Percentiles rank a stretch among this genome's conserved stretches.
Conservation (phyloP, 1,140 invertebrate species). For the Drosophila yakuba region DNA sequence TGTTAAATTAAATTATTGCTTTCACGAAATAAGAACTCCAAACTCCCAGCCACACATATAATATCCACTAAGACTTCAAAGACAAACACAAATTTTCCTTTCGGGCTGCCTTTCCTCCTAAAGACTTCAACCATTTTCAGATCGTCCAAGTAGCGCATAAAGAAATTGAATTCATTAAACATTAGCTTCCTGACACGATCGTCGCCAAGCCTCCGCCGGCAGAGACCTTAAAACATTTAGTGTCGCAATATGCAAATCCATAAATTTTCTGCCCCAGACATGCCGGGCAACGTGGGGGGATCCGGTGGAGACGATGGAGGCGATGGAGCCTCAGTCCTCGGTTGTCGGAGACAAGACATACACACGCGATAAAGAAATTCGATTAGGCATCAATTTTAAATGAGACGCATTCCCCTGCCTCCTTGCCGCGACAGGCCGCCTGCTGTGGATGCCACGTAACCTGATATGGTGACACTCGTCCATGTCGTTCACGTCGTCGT, state of each 20-base stretch:
- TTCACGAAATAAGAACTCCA: not conserved
- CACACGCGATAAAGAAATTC: conserved; percentile 84
- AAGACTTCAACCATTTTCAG: not conserved
- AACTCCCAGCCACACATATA: not conserved
- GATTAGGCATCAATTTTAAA: conserved; percentile 84
- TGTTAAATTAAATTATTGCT: not conserved
- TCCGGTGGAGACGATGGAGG: not conserved
- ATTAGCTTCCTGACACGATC: conserved; percentile 82
- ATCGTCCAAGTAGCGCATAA: conserved; percentile 73
- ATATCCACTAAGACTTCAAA: not conserved
- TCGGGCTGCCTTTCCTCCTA: conserved; percentile 12
- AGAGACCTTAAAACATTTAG: conserved; percentile 75
- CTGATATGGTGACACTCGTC: conserved; percentile 80
- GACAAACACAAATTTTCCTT: conserved; percentile 43
- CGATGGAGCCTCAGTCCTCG: conserved; percentile 2
- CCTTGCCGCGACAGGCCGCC: conserved; percentile 43
- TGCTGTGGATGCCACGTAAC: conserved; percentile 80
- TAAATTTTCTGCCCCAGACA: conserved; percentile 64
- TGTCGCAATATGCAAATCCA: conserved; percentile 80
- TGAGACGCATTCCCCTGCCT: conserved; percentile 67
- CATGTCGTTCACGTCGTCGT: conserved; percentile 64
- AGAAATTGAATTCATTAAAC: conserved; percentile 84
- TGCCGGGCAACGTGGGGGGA: not conserved
- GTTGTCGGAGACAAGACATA: conserved; percentile 61
- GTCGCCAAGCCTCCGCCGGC: conserved; percentile 25